phyloP scores from a whole-genome alignment of 2,888 invertebrate genomes.

The Thecophora atra region DNA sequence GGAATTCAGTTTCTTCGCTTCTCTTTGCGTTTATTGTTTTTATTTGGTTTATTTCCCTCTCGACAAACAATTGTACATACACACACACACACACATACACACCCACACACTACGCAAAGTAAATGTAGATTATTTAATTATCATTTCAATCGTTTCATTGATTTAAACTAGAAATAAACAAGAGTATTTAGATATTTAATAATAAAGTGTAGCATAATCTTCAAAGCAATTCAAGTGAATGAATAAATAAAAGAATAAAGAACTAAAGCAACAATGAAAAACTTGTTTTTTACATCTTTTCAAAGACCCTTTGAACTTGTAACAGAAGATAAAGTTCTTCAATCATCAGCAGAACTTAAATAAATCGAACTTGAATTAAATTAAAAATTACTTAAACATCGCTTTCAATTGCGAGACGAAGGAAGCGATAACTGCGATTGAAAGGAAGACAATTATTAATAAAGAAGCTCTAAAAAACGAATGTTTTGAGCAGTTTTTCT shows the following conservation, averaged over 20 bases:
- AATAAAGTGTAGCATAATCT: slow-evolving; percentile 18
- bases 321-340: too few relatives aligned
- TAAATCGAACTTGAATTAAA: too few relatives aligned
- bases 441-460: too few relatives aligned
- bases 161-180: not conserved
- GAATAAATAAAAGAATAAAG: slow-evolving; percentile 8
- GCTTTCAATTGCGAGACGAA: too few relatives aligned
- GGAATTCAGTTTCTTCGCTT: not conserved
- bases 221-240: slow-evolving; percentile 11
- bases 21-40: slow-evolving; percentile 12
- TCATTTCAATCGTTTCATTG: not conserved
- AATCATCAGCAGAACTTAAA: too few relatives aligned
- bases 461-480: too few relatives aligned
- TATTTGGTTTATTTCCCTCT: not conserved
- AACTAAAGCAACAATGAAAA: slow-evolving; percentile 25
- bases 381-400: too few relatives aligned
- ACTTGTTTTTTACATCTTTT: slow-evolving; percentile 35
- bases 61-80: slow-evolving; percentile 22
- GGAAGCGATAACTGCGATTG: too few relatives aligned
- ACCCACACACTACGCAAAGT: not conserved
- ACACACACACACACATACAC: not conserved
- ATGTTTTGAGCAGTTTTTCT: too few relatives aligned
- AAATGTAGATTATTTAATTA: slow-evolving; percentile 12
- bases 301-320: not conserved
- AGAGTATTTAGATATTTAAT: not conserved